Percentiles rank a stretch among this genome's conserved stretches.
Conservation (phyloP, 2,797 vertebrate species). For the Pipistrellus kuhlii region DNA sequence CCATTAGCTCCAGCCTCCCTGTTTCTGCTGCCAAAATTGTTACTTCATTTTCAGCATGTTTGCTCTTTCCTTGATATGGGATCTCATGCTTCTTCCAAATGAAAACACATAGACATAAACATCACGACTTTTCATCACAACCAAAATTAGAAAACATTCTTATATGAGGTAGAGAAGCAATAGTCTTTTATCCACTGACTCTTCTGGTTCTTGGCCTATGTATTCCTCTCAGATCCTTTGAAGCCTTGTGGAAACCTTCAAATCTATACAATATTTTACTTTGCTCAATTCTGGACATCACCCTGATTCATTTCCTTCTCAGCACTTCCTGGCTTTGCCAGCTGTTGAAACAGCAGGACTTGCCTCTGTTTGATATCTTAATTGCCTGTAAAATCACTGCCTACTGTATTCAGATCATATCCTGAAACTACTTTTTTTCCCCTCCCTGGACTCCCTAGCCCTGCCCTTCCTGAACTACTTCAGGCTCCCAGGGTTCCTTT, state of each 20-base stretch:
- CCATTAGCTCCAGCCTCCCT: not conserved
- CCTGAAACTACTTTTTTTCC: not conserved
- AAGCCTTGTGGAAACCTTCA: not conserved
- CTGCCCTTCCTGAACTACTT: not conserved
- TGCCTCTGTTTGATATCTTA: not conserved
- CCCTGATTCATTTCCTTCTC: slow-evolving; percentile 30
- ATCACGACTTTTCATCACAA: not conserved
- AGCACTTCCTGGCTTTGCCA: not conserved
- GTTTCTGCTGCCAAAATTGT: not conserved
- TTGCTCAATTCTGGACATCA: not conserved
- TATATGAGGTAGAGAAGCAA: not conserved
- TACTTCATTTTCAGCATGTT: not conserved
- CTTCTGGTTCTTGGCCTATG: not conserved
- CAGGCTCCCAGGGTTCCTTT: not conserved
- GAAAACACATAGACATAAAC: not conserved
- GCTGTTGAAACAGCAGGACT: not conserved
- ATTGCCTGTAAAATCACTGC: not conserved
- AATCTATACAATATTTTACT: not conserved
- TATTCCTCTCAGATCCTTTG: not conserved
- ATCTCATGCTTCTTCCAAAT: not conserved
- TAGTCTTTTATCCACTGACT: not conserved
- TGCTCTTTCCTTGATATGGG: not conserved
- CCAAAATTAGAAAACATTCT: not conserved
- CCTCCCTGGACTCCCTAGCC: fast-evolving
- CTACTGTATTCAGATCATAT: not conserved